Conservation (phyloP, 2,113 vertebrate species). For the Aleadryas rufinucha region DNA sequence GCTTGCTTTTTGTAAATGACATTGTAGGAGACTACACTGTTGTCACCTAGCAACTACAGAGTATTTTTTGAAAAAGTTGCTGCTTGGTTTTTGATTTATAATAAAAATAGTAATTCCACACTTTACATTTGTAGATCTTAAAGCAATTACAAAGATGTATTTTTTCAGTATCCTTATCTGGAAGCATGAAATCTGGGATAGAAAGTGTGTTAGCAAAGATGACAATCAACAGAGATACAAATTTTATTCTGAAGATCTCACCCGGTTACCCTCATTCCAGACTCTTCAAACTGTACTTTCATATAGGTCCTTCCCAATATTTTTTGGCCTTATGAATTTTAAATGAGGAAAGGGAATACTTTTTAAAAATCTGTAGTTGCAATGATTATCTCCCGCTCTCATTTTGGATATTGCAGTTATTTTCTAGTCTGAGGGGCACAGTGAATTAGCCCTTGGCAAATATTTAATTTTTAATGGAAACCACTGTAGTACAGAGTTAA, state of each 20-base stretch:
- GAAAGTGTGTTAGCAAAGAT: not conserved
- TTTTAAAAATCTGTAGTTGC: not conserved
- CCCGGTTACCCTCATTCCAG: not conserved
- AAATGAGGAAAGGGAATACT: not conserved
- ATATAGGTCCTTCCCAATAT: not conserved
- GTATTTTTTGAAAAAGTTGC: not conserved
- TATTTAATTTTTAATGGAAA: constrained; percentile 45
- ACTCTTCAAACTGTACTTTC: not conserved
- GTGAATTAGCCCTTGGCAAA: constrained; percentile 46
- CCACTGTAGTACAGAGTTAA: not conserved
- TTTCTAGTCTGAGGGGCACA: constrained; percentile 36
- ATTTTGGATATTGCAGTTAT: constrained; percentile 17
- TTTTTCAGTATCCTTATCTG: not conserved
- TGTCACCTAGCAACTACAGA: constrained; percentile 32
- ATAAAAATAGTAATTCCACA: not conserved
- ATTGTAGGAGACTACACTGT: not conserved
- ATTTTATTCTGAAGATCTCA: not conserved
- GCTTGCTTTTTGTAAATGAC: not conserved
- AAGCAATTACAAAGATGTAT: not conserved
- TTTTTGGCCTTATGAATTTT: constrained; percentile 6
- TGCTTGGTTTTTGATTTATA: not conserved
- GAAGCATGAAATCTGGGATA: not conserved
- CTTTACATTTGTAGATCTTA: not conserved
- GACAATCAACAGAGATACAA: not conserved
- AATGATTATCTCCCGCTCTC: not conserved